A percentile compares a stretch with the other conserved stretches of the same genome.
Conservation (phyloP, 2,888 invertebrate species). For the Cecidostiba fungosa region DNA sequence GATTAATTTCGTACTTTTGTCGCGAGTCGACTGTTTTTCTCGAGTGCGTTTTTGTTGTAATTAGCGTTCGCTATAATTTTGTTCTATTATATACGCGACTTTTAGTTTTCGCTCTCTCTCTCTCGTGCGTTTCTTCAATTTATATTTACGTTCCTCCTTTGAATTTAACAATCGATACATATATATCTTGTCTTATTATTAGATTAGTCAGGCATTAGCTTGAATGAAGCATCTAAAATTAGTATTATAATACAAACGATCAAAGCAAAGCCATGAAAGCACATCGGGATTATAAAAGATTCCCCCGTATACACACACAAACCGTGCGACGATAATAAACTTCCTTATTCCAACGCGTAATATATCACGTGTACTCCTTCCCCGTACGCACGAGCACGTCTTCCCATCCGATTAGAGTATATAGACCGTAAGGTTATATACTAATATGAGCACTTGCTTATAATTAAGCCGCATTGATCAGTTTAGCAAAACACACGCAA, state of each 20-base stretch:
- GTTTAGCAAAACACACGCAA: slow-evolving; percentile 1
- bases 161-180: too few relatives aligned
- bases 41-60: slow-evolving; percentile 23
- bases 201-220: too few relatives aligned
- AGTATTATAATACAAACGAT: too few relatives aligned
- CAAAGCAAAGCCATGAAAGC: too few relatives aligned
- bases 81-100: too few relatives aligned
- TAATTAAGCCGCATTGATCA: slow-evolving; percentile 64
- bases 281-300: too few relatives aligned
- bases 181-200: too few relatives aligned
- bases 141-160: too few relatives aligned
- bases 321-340: slow-evolving; percentile 4
- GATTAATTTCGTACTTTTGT: slow-evolving; percentile 57
- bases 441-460: slow-evolving; percentile 64
- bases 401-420: slow-evolving; percentile 65
- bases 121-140: too few relatives aligned
- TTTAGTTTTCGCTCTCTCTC: too few relatives aligned
- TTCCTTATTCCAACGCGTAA: background rate
- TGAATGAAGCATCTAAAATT: too few relatives aligned
- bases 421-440: too few relatives aligned
- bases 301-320: background rate
- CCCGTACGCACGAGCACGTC: slow-evolving; percentile 63
- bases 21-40: slow-evolving; percentile 4
- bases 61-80: slow-evolving; percentile 25
- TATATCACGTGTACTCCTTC: background rate